Conservation (phyloP, 2,113 vertebrate genomes). For the Balaeniceps rex region DNA sequence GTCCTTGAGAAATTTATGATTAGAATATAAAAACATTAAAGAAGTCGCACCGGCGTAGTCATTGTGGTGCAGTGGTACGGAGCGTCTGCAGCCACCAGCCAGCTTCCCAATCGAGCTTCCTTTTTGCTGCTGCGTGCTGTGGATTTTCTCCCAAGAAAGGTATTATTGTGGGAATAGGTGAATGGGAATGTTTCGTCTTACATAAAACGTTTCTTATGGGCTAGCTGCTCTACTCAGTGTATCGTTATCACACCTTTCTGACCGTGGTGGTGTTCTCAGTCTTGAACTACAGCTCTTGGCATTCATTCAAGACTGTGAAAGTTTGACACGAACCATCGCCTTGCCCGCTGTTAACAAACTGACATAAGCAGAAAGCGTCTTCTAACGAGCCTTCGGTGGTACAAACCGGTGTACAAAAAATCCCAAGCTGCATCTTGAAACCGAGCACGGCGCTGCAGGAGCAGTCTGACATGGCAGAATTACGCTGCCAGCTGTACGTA, state of each 20-base stretch:
- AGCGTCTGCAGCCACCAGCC: background rate
- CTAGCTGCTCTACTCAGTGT: background rate
- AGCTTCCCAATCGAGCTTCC: background rate
- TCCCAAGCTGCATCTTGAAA: background rate
- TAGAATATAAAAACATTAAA: background rate
- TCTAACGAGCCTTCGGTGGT: background rate
- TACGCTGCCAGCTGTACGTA: background rate
- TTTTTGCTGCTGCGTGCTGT: background rate
- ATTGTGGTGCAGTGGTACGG: background rate
- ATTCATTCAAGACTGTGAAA: background rate
- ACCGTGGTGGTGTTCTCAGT: background rate
- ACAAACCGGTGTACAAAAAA: too few species aligned
- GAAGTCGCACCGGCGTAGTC: background rate
- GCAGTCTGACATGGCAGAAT: background rate
- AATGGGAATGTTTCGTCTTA: background rate
- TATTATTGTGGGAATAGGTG: background rate
- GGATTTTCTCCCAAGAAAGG: background rate
- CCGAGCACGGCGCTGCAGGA: rapidly evolving
- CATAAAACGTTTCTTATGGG: background rate
- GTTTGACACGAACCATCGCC: background rate
- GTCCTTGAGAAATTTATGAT: background rate
- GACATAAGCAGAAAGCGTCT: background rate
- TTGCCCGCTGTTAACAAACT: background rate
- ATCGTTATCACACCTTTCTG: background rate
- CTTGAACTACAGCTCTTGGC: background rate